Evolutionary conservation across 2,888 invertebrate species (phyloP).

Genomic region (Drosophila cracens): DNA sequence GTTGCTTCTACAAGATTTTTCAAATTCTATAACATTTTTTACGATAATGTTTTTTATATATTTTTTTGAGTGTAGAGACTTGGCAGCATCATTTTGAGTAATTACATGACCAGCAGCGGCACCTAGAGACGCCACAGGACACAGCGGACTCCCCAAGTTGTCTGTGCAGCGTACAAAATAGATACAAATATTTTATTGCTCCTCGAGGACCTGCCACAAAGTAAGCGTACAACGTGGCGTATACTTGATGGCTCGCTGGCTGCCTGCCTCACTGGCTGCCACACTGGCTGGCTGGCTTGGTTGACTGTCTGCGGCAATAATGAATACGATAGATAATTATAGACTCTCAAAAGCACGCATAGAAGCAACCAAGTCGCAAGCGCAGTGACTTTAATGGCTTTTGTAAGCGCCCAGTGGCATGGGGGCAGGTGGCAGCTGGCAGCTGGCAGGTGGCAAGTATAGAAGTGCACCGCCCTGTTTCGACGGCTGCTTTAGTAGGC

Average conservation of each 20-base stretch:
- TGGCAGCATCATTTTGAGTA: slow-evolving; percentile 73
- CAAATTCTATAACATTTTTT: neutral
- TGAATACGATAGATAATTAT: slow-evolving; percentile 80
- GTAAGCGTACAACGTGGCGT: slow-evolving; percentile 41
- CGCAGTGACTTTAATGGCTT: slow-evolving; percentile 77
- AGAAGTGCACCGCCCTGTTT: slow-evolving; percentile 12
- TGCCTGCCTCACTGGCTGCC: neutral
- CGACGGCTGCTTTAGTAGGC: slow-evolving; percentile 17
- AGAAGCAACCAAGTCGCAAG: slow-evolving; percentile 18
- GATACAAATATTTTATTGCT: slow-evolving; percentile 81
- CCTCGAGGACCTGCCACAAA: slow-evolving; percentile 73
- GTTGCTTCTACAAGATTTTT: neutral
- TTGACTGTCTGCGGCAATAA: slow-evolving; percentile 50
- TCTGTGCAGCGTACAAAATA: slow-evolving; percentile 53
- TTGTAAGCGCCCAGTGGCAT: slow-evolving; percentile 32
- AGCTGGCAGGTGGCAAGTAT: neutral
- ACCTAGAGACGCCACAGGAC: slow-evolving; percentile 29
- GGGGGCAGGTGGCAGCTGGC: neutral
- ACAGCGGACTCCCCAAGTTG: slow-evolving; percentile 8
- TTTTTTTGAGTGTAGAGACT: slow-evolving; percentile 7
- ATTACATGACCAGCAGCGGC: slow-evolving; percentile 68
- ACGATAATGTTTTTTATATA: neutral
- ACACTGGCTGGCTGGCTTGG: neutral
- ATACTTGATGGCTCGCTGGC: slow-evolving; percentile 42
- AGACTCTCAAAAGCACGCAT: slow-evolving; percentile 26